phyloP scores from a whole-genome alignment of 2,113 vertebrate genomes.

The Pelvicachromis taeniatus region DNA sequence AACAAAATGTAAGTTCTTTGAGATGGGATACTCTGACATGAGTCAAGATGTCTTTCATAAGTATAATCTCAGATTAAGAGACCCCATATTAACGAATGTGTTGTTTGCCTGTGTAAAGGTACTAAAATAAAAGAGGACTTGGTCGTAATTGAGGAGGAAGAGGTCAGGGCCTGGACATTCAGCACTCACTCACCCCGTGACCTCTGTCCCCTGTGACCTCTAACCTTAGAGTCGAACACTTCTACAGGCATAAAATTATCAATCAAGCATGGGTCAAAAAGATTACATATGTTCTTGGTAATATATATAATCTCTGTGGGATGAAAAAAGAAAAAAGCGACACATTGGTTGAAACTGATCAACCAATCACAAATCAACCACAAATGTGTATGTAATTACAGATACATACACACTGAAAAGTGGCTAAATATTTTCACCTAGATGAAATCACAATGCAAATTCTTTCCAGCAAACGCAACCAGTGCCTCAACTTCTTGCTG shows the following conservation, averaged over 20 bases:
- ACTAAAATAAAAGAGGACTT: background rate
- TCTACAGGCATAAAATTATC: slow-evolving; percentile 2
- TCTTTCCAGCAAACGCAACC: background rate
- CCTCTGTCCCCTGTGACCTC: slow-evolving; percentile 24
- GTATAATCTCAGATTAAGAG: background rate
- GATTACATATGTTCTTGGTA: too few species aligned
- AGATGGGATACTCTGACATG: background rate
- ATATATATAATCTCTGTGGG: too few species aligned
- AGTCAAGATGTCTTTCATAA: background rate
- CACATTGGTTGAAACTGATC: background rate
- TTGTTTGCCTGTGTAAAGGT: background rate
- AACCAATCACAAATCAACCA: background rate
- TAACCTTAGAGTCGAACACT: background rate
- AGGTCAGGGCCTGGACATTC: slow-evolving; percentile 19
- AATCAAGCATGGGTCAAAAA: slow-evolving; percentile 23
- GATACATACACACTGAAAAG: background rate
- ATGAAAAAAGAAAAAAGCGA: background rate
- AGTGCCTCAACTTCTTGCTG: background rate
- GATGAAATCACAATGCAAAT: slow-evolving; percentile 28
- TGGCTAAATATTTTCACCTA: slow-evolving; percentile 1
- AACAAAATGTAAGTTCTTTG: background rate
- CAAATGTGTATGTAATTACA: background rate
- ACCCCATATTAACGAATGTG: background rate
- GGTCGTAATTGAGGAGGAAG: slow-evolving; percentile 23
- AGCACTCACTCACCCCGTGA: background rate